phyloP scores from a whole-genome alignment of 2,888 invertebrate species.

The Andrena chrysosceles region DNA sequence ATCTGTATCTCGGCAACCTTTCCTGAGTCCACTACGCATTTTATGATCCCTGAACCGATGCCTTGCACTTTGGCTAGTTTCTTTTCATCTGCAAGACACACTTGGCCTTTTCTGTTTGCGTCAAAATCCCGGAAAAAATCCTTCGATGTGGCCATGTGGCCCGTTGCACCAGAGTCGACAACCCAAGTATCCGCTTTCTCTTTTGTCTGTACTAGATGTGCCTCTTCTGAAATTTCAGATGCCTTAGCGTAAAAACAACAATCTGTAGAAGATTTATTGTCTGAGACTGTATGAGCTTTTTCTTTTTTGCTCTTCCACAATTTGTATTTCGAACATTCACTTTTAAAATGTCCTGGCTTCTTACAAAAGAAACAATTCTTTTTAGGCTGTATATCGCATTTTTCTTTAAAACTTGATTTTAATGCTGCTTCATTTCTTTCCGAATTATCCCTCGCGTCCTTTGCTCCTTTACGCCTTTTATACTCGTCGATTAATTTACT shows the following conservation, averaged over 20 bases:
- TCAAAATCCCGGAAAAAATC: not conserved
- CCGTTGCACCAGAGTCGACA: not conserved
- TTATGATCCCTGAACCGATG: not conserved
- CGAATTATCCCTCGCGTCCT: not conserved
- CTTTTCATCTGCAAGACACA: not conserved
- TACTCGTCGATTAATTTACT: constrained; percentile 12
- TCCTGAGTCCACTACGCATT: not conserved
- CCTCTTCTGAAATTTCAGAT: not conserved
- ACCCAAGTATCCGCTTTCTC: not conserved
- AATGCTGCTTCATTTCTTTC: not conserved
- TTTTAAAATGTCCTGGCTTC: not conserved
- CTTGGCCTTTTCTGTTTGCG: not conserved
- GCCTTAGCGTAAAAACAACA: not conserved
- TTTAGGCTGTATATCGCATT: too few species aligned
- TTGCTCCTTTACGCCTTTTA: not conserved
- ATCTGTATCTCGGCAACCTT: not conserved
- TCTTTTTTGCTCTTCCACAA: not conserved
- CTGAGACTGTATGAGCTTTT: not conserved
- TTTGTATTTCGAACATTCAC: constrained; percentile 2
- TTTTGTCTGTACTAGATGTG: not conserved
- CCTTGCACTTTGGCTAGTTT: not conserved
- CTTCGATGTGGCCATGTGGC: not conserved
- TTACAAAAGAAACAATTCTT: constrained; percentile 4
- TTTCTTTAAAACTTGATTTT: not conserved
- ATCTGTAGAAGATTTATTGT: not conserved